These are phyloP conservation scores for Lamprologus lemairii DNA, from an alignment of 2,113 vertebrate species.

Conservation along the genomic window DNA sequence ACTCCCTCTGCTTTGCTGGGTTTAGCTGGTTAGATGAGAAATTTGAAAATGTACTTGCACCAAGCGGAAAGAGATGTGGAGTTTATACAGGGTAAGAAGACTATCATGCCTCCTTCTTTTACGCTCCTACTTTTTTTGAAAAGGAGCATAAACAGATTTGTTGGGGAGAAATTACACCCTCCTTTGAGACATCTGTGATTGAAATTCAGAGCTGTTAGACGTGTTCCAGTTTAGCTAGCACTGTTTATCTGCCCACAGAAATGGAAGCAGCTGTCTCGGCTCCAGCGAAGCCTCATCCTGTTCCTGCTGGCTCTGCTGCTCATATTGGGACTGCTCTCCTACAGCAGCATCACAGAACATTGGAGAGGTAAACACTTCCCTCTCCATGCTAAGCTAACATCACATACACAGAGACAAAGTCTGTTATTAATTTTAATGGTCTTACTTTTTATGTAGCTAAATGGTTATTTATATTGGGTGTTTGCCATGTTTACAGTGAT, in stretches of 20 bases:
- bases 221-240: background rate
- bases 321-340: conserved; percentile 77
- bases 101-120: background rate
- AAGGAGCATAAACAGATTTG: background rate
- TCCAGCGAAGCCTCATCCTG: conserved; percentile 85
- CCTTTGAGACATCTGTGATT: background rate
- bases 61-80: background rate
- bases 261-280: conserved; percentile 94
- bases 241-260: conserved; percentile 70
- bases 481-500: background rate
- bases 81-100: background rate
- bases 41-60: background rate
- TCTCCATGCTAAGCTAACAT: background rate
- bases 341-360: conserved; percentile 65
- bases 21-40: background rate
- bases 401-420: background rate
- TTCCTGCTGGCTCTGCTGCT: conserved; percentile 76
- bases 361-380: conserved; percentile 75
- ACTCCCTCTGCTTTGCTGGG: background rate
- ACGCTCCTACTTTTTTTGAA: background rate
- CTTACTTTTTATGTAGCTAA: background rate
- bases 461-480: background rate
- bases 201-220: background rate
- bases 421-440: background rate
- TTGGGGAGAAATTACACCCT: background rate